A percentile compares a stretch with the other conserved stretches of the same genome.
Conservation (phyloP, 2,888 invertebrate genomes). For the Myopa tessellatipennis region DNA sequence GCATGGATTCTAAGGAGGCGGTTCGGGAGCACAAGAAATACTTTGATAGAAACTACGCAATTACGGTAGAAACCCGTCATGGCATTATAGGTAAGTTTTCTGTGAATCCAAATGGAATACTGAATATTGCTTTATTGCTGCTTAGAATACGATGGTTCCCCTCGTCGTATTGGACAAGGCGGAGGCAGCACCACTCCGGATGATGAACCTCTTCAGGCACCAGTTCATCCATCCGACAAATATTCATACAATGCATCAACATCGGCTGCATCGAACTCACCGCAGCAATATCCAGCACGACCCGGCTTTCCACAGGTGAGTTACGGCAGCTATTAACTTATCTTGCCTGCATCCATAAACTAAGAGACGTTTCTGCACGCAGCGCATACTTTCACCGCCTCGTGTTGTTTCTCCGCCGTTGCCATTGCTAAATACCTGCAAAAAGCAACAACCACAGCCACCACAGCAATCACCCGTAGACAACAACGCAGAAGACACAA, state of each 20-base stretch:
- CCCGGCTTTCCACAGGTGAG: constrained; percentile 87
- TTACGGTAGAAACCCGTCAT: constrained; percentile 60
- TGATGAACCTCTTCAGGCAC: constrained; percentile 12
- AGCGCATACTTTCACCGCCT: constrained; percentile 66
- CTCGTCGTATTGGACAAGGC: constrained; percentile 80
- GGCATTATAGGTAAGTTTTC: constrained; percentile 59
- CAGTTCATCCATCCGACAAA: constrained; percentile 40
- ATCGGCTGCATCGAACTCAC: constrained; percentile 65
- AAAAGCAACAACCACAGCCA: constrained; percentile 39
- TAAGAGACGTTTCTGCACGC: constrained; percentile 11
- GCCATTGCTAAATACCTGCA: constrained; percentile 50
- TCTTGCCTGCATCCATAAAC: not conserved
- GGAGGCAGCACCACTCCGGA: constrained; percentile 22
- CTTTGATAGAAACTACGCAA: constrained; percentile 62
- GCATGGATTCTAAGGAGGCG: constrained; percentile 26
- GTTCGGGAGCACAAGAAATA: constrained; percentile 44
- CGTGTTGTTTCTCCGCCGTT: constrained; percentile 61
- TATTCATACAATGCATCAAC: constrained; percentile 69
- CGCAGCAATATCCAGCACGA: constrained; percentile 80
- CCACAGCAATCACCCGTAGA: constrained; percentile 54
- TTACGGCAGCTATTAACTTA: not conserved
- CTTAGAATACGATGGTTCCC: constrained; percentile 90
- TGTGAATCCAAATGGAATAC: not conserved
- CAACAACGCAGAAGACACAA: constrained; percentile 67
- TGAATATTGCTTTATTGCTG: constrained; percentile 56